Percentiles rank a stretch among this genome's conserved stretches.
These are phyloP conservation scores for Poecilia velifera DNA, from an alignment of 2,797 vertebrate species.

Conservation along the genomic window DNA sequence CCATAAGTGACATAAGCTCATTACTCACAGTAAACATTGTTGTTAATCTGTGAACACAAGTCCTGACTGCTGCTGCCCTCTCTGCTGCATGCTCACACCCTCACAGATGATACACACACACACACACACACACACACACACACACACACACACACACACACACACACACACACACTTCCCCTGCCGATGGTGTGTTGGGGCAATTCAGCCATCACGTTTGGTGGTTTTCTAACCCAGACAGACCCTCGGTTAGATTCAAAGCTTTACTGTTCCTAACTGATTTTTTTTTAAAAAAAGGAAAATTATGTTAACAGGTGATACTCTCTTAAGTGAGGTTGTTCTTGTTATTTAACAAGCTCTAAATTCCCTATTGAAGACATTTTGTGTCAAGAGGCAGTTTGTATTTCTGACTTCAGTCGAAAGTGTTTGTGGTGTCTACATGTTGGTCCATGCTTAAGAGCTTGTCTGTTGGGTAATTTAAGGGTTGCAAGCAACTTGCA, in stretches of 20 bases:
- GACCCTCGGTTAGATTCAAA: conserved; percentile 14
- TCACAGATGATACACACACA: conserved; percentile 24
- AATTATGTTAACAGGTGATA: not conserved
- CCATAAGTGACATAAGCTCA: conserved; percentile 60
- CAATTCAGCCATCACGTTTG: conserved; percentile 43
- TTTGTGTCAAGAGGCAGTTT: conserved; percentile 18
- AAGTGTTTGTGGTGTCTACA: conserved; percentile 12
- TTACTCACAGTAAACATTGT: conserved; percentile 57
- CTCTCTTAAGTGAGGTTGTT: not conserved
- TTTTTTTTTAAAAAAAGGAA: not conserved
- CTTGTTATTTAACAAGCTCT: conserved; percentile 46
- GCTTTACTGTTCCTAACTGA: not conserved
- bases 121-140: no score
- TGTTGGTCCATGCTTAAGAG: not conserved
- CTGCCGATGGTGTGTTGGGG: conserved; percentile 55
- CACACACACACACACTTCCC: conserved; percentile 36
- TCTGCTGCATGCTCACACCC: conserved; percentile 40
- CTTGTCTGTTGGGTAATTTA: conserved; percentile 49
- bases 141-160: no score
- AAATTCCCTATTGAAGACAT: conserved; percentile 35
- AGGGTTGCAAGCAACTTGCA: conserved; percentile 49
- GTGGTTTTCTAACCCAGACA: conserved; percentile 19
- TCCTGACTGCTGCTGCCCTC: conserved; percentile 50
- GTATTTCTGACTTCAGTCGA: conserved; percentile 26
- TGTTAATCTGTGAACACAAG: conserved; percentile 62